A percentile compares a stretch with the other conserved stretches of the same genome.
These are phyloP conservation scores for Sebastes iracundus DNA, from an alignment of 2,797 vertebrate species.

Conservation along the genomic window DNA sequence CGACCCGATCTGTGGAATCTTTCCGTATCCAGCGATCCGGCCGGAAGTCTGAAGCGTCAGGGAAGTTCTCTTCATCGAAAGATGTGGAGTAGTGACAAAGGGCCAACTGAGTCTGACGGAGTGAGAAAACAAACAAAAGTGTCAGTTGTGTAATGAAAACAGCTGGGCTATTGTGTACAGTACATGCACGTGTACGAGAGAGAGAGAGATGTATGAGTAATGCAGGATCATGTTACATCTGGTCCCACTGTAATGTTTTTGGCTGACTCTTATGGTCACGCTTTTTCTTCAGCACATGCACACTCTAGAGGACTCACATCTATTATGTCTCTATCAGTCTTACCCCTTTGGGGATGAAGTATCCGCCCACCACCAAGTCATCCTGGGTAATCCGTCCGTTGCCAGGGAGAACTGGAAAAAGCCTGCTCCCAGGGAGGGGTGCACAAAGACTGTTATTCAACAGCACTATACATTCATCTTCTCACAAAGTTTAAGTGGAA, in stretches of 20 bases:
- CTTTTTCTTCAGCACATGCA: constrained; percentile 39
- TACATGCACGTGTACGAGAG: constrained; percentile 2
- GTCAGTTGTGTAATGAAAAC: constrained; percentile 40
- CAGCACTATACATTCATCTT: constrained; percentile 23
- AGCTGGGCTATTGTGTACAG: constrained; percentile 43
- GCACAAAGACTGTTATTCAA: constrained; percentile 70
- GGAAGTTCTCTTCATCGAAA: constrained; percentile 87
- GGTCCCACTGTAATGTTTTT: constrained; percentile 52
- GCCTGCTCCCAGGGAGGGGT: constrained; percentile 77
- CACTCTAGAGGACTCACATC: not conserved
- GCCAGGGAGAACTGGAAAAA: constrained; percentile 94
- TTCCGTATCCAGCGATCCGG: constrained; percentile 92
- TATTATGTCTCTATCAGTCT: constrained; percentile 54
- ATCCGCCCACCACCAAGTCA: constrained; percentile 90
- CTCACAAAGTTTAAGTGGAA: constrained; percentile 10
- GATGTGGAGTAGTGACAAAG: constrained; percentile 94
- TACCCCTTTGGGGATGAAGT: constrained; percentile 95
- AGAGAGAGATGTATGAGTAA: constrained; percentile 54
- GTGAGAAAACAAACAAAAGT: not conserved
- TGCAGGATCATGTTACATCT: constrained; percentile 59
- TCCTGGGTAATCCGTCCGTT: constrained; percentile 92
- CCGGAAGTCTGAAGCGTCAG: constrained; percentile 81
- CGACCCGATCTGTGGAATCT: constrained; percentile 85
- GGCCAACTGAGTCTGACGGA: constrained; percentile 90
- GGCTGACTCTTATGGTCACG: not conserved